Base-by-base conservation (phyloP, 2,888 invertebrate genomes). In the Cheilosia variabilis region DNA sequence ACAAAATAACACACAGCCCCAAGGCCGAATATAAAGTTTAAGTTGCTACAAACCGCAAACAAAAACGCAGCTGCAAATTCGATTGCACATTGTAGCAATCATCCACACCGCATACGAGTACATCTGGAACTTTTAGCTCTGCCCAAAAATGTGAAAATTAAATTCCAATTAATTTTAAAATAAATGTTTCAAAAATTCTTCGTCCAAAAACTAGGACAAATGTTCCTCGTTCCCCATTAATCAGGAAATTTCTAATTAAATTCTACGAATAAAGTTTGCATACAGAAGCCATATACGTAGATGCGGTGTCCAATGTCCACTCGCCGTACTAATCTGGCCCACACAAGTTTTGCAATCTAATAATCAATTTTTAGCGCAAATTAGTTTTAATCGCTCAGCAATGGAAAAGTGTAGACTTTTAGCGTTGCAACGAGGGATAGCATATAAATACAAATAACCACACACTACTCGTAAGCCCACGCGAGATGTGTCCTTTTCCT, bases 181-280 rank as follows among this genome's bases (percentile, higher is more conserved):
- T 34, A 34, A n/a, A 60, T 71, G 72, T 65, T 34, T 77, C 66
- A 37, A 43, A 45, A 65, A 69, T 66, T 45, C 22, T 55, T 22
- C 13, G 4, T 27, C 13, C 41, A n/a, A 66, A 73, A 66, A 19
- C 24, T 27, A 22, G 22, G 19, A 45, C 37, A 50, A 52, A 34
- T 31, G 34, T 43, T 66, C n/a, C 31, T 62, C 41, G 62, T 68
- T 13, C 71, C 78, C 34, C 55, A 65, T 50, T 63, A 78, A 75
- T 83, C 73, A 65, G 69, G 34, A 83, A 75, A 79, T 83, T 78
- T 83, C 68, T 79, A 83, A 79, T 83, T 83, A 83, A 83, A 78
- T 83, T 75, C 47, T 65, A 45, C 13, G 7, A 52, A 62, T 63
- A 57, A 83, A 83, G 57, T 68, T 72, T 69, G 17, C 60, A 43